Evolutionary conservation across 2,113 vertebrate species (phyloP).

Genomic region (Pluvialis apricaria): DNA sequence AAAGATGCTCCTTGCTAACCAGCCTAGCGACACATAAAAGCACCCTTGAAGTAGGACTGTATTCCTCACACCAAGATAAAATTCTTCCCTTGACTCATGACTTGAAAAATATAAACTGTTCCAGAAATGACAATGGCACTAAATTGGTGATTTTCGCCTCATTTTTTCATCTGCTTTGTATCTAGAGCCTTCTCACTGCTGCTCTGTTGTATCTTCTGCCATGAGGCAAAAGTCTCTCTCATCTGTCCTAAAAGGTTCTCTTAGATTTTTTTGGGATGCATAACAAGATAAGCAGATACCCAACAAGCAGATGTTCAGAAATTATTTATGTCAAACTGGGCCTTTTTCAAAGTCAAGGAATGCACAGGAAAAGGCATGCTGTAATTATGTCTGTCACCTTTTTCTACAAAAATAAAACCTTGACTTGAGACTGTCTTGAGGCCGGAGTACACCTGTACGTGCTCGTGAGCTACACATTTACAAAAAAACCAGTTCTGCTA

Average conservation of each 20-base stretch:
- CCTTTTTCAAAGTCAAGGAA: not conserved
- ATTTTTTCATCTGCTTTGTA: not conserved
- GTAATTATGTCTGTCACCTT: not conserved
- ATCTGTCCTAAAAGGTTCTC: not conserved
- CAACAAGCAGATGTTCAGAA: not conserved
- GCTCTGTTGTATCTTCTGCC: not conserved
- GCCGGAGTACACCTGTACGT: rapidly evolving
- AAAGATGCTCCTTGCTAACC: slow-evolving; percentile 56
- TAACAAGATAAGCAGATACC: not conserved
- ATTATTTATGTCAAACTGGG: not conserved
- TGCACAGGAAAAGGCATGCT: not conserved
- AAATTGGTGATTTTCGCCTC: not conserved
- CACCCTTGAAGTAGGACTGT: slow-evolving; percentile 42
- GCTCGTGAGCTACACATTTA: not conserved
- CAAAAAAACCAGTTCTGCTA: not conserved
- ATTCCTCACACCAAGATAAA: slow-evolving; percentile 41
- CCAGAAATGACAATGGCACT: slow-evolving; percentile 4
- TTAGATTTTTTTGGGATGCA: not conserved
- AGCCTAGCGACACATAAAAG: slow-evolving; percentile 43
- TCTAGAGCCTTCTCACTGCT: not conserved
- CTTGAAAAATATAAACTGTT: slow-evolving; percentile 32
- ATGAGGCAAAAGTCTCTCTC: not conserved
- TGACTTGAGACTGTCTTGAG: not conserved
- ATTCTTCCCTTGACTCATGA: not conserved
- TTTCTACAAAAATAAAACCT: slow-evolving; percentile 35